Evolutionary conservation across 1,140 invertebrate genomes (phyloP), one percentile per base, ranked within the genome.

Genomic region (Drosophila simulans): DNA sequence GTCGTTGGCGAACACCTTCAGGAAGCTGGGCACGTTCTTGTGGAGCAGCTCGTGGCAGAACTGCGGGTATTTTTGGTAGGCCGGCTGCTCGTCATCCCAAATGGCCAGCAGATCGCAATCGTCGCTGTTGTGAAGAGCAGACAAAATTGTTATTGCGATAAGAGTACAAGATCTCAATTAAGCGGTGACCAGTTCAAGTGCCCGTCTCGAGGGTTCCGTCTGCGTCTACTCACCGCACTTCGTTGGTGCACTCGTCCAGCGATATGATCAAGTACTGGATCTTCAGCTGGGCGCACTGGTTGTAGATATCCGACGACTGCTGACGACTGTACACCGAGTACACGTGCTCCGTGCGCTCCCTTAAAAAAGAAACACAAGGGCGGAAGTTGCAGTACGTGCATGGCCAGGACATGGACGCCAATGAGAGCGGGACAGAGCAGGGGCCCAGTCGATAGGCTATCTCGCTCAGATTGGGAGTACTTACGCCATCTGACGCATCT

Each of bases 321-420:
- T 92, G 91, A 10, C 91, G 83, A 71, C 91, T 92, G 70, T 92
- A 92, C 11, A 92, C 77, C 37, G 91, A 92, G 46, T 92, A 92
- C 8, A 91, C 82, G 49, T 86, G 77, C 56, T 92, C 88, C 12
- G 91, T 92, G 13, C 90, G 80, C 8, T 92, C 89, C 13, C 90
- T 92, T 43, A 17, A 31, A 40, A 22, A 22, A 22, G 2, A 22
- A 2, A 22, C 0, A 3, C 20, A 22, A 22, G 40, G 52, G 22
- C 11, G 10, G 34, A 34, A 31, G 15, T 34, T 25, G 13, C 37
- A 25, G 25, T 31, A 11, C 3, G 7, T 49, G 31, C 31, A 31
- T 3, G 11, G 4, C 4, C 1, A n/a, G 31, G 31, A 17, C 15
- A 7, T n/a, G 25, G 2, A 25, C 7, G 25, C 13, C 27, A 55